Evolutionary conservation across 2,797 vertebrate genomes (phyloP).

Genomic region (Heterohyrax brucei): DNA sequence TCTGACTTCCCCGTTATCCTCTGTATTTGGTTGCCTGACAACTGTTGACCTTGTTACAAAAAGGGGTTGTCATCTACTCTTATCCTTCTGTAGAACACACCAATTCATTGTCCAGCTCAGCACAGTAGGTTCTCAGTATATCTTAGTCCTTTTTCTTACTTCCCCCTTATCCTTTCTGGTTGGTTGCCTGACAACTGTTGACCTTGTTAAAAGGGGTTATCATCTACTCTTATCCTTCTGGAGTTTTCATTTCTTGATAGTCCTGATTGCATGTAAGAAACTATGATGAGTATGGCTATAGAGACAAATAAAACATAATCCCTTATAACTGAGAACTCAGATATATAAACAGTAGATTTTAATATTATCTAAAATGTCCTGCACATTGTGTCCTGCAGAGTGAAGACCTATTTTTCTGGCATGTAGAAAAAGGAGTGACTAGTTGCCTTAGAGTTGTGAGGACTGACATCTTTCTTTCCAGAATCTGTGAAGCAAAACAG

Average conservation of each 20-base stretch:
- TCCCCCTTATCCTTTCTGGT: neutral
- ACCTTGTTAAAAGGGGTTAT: neutral
- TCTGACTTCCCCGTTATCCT: too few species aligned
- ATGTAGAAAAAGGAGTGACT: neutral
- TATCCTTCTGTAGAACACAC: too few species aligned
- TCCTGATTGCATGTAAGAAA: neutral
- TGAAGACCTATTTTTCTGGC: neutral
- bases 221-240: neutral
- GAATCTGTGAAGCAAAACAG: neutral
- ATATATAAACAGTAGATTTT: neutral
- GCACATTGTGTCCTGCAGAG: too few species aligned
- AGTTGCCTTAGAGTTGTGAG: too few species aligned
- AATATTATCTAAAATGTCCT: neutral
- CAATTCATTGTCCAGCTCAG: neutral
- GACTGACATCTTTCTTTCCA: neutral
- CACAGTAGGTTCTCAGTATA: neutral
- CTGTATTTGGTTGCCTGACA: too few species aligned
- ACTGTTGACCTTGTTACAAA: too few species aligned
- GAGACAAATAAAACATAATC: neutral
- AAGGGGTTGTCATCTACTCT: too few species aligned
- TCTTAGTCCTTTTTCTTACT: neutral
- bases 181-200: neutral
- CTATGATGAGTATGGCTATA: neutral
- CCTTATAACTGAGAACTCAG: neutral
- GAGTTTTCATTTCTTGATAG: neutral